Base-by-base conservation (phyloP, 92 coral and sea anemone species). In the Umimayanthus chanpuru region DNA sequence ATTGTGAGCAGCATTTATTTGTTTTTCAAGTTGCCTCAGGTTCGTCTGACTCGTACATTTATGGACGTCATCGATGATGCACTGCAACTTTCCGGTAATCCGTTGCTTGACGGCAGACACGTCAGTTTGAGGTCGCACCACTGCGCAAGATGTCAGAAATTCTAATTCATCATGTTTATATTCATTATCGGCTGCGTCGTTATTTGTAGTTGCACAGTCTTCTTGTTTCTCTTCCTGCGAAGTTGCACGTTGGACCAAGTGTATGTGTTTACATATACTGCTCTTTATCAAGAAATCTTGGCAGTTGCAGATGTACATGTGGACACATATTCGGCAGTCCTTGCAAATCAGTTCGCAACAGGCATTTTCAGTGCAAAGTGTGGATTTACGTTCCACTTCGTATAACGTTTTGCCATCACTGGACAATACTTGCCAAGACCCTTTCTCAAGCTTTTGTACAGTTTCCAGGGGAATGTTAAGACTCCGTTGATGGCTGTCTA, bases 211-310 rank as follows among this genome's bases (percentile, higher is more conserved):
- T 0, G 1, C 44, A 16, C 56, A 4, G 30, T 40, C 80, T 43
- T 5, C 25, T 76, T 41, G 65, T 43, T 77, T 75, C 76, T 21
- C 70, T 87, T 87, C 85, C 40, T 87, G 50, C 32, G 36, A 67
- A 64, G 29, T 71, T 44, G 79, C 64, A 53, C 72, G 47, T 70
- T 55, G 55, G 65, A 71, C 83, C 29, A 38, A 16, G 77, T 88
- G 91, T 28, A 88, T 77, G 83, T 91, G 91, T 71, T 91, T 91
- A 81, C 91, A 91, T 44, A 91, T 43, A n/a, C 84, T 88, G 64
- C 61, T 84, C 56, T 30, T 76, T 61, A 87, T 81, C 36, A 87
- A 80, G 66, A 72, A 80, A 72, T 91, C 89, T 40, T 90, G 93
- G 78, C 93, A 91, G 79, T 38, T 87, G 83, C 93, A 91, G 80